Base-by-base conservation (phyloP, 1,140 invertebrate genomes). In the Sminthurides bifidus region DNA sequence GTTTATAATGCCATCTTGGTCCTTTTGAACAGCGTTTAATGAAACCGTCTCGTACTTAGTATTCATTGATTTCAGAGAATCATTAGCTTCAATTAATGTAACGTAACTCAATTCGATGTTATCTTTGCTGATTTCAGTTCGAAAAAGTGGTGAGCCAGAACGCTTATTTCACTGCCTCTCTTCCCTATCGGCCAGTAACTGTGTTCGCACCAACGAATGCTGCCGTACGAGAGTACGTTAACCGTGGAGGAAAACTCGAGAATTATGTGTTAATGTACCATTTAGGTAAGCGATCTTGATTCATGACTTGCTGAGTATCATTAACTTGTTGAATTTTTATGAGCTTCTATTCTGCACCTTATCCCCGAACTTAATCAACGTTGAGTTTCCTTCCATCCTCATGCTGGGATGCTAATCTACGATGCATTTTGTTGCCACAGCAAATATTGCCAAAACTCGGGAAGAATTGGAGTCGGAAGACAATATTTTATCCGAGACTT, bases 181-280 rank as follows among this genome's bases (percentile, higher is more conserved):
- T 61, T 10, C 54, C 54, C 4, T 58, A 26, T 23, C 44, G 54
- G 30, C 37, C 31, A 38, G 54, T 58, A 30, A 61, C 63, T 37
- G 33, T 65, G 12, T 65, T 61, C 31, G 63, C 50, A 26, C 63
- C 63, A 10, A 65, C 53, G 10, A 60, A 65, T 43, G 40, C 45
- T n/a, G 63, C 63, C 37, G 54, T 65, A n/a, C 23, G 30, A 17
- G 54, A 56, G 33, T 56, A 35, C 38, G 19, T 24, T 40, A 29
- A 27, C 19, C n/a, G 19, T 17, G 41, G 45, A 43, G 30, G 63
- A 52, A 44, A 56, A 54, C 52, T 65, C 31, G 59, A 59, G 48
- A 61, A 61, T 52, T 54, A 59, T 43, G 61, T 58, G 19, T 52
- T 65, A 23, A 37, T 54, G n/a, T 65, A 65, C 45, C 63, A 65